Percentiles rank a stretch among this genome's conserved stretches.
Evolutionary conservation across 2,888 invertebrate species (phyloP).

Genomic region (Oligia latruncula): DNA sequence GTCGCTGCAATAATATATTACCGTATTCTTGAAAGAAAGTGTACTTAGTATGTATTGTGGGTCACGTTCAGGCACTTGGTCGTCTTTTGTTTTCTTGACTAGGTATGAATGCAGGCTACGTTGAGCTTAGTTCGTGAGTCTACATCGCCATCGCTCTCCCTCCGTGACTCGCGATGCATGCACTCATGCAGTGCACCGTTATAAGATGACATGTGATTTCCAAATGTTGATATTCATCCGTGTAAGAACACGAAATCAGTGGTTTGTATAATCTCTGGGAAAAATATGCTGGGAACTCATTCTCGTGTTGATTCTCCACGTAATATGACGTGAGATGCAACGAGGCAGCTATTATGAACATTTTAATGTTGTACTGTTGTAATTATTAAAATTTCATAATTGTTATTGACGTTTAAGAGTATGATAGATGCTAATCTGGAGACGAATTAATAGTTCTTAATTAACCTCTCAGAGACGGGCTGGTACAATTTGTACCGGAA

Average conservation of each 20-base stretch:
- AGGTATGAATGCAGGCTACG: slow-evolving; percentile 44
- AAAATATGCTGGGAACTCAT: slow-evolving; percentile 46
- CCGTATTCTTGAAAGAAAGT: slow-evolving; percentile 59
- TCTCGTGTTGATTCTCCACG: slow-evolving; percentile 32
- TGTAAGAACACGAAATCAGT: slow-evolving; percentile 55
- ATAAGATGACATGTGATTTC: slow-evolving; percentile 55
- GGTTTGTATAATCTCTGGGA: slow-evolving; percentile 59
- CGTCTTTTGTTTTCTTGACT: slow-evolving; percentile 57
- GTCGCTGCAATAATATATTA: slow-evolving; percentile 48
- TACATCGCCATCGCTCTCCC: slow-evolving; percentile 42
- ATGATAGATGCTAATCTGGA: not conserved
- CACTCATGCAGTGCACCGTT: slow-evolving; percentile 52
- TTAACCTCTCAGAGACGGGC: too few species aligned
- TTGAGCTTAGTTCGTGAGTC: slow-evolving; percentile 58
- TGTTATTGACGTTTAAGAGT: too few species aligned
- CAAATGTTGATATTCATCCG: slow-evolving; percentile 54
- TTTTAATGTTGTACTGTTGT: not conserved
- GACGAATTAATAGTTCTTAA: not conserved
- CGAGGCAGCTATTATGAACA: not conserved
- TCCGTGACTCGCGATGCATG: slow-evolving; percentile 67
- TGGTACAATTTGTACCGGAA: too few species aligned
- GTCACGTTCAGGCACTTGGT: slow-evolving; percentile 47
- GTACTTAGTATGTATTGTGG: slow-evolving; percentile 39
- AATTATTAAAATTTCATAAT: not conserved
- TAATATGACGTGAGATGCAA: slow-evolving; percentile 21